phyloP scores from a whole-genome alignment of 2,888 invertebrate genomes.

The Miltochrista miniata region DNA sequence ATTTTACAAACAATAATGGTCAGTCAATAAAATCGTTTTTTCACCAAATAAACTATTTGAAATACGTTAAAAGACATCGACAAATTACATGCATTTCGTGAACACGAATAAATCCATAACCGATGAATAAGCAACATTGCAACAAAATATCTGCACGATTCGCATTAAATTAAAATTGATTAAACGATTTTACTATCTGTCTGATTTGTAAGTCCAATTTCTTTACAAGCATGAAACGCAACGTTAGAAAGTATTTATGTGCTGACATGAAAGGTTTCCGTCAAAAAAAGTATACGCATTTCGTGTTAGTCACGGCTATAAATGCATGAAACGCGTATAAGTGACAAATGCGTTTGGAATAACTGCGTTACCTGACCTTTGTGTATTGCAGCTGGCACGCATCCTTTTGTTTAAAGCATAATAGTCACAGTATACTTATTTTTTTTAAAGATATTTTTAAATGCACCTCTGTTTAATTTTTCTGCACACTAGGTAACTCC shows the following conservation, averaged over 20 bases:
- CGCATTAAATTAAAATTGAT: conserved; percentile 1
- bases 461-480: no score
- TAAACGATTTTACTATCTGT: conserved; percentile 17
- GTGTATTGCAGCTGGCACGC: not conserved
- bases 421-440: no score
- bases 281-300: not conserved
- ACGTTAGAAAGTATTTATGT: conserved; percentile 8
- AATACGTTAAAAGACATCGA: not conserved
- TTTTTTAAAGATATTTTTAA: no score
- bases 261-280: conserved; percentile 8
- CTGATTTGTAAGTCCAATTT: conserved; percentile 17
- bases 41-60: not conserved
- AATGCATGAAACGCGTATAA: not conserved
- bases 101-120: not conserved
- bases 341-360: not conserved
- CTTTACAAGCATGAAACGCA: not conserved
- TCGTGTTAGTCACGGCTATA: conserved; percentile 1
- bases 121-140: not conserved
- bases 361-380: no score
- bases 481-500: no score
- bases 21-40: no score
- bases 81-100: not conserved
- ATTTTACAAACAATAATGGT: no score
- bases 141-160: not conserved
- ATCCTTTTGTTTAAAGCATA: not conserved